Evolutionary conservation across 1,140 invertebrate species (phyloP).

Genomic region (Octopus sinensis): DNA sequence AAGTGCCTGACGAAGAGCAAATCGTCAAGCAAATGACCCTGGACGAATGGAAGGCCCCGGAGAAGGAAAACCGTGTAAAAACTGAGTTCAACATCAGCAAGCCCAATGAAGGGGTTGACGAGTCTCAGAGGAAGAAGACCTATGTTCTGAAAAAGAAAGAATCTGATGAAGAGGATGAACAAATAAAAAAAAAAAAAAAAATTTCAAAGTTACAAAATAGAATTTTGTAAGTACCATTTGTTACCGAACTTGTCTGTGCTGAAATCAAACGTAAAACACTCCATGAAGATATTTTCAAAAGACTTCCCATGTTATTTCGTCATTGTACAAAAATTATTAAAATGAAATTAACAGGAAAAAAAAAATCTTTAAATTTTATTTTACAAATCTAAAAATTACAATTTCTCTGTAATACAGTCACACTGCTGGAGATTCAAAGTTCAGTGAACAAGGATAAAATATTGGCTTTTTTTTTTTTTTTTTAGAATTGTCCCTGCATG

Average conservation of each 20-base stretch:
- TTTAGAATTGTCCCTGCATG: too few species aligned
- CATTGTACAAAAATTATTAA: too few species aligned
- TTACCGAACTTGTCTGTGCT: too few species aligned
- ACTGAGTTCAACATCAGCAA: conserved; percentile 46
- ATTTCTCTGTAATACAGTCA: conserved; percentile 2
- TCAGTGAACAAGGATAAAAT: not conserved
- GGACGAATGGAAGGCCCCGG: conserved; percentile 49
- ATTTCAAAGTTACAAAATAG: too few species aligned
- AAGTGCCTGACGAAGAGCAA: conserved; percentile 29
- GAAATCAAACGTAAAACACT: too few species aligned
- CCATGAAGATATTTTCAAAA: too few species aligned
- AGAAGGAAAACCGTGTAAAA: conserved; percentile 38
- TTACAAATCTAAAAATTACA: conserved; percentile 11
- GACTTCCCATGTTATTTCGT: too few species aligned
- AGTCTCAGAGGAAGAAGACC: conserved; percentile 42
- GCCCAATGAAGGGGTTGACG: conserved; percentile 44
- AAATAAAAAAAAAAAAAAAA: too few species aligned
- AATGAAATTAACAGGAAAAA: too few species aligned
- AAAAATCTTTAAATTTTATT: not conserved
- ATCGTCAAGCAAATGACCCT: conserved; percentile 47
- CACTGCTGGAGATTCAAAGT: not conserved
- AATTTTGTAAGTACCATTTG: too few species aligned
- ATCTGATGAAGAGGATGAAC: too few species aligned
- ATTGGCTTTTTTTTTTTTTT: not conserved
- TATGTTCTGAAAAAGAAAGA: conserved; percentile 26